Percentiles rank a stretch among this genome's conserved stretches.
Conservation (phyloP, 64 coral and sea anemone species). For the Acropora yongei region DNA sequence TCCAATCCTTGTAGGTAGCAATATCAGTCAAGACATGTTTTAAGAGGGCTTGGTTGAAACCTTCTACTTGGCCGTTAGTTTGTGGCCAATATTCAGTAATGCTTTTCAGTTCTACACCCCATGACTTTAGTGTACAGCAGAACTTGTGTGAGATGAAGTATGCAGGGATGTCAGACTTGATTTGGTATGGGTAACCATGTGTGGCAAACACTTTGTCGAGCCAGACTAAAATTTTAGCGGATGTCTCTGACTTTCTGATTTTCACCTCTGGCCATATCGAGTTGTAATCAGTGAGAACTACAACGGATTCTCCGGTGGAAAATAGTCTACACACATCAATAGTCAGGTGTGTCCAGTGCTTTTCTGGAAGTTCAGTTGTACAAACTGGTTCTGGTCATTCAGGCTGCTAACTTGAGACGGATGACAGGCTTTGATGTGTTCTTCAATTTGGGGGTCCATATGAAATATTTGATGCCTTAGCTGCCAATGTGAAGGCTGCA, state of each 20-base stretch:
- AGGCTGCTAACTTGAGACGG: conserved; percentile 27
- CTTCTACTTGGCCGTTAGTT: conserved; percentile 65
- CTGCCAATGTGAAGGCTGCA: conserved; percentile 54
- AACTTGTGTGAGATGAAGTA: conserved; percentile 69
- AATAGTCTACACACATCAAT: conserved; percentile 65
- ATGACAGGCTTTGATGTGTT: conserved; percentile 32
- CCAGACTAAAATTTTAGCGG: conserved; percentile 30
- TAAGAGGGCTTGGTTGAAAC: conserved; percentile 45
- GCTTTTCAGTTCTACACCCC: conserved; percentile 44
- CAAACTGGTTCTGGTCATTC: conserved; percentile 41
- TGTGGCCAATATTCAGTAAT: conserved; percentile 69
- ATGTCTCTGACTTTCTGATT: conserved; percentile 29
- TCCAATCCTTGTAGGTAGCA: conserved; percentile 18
- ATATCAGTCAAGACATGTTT: conserved; percentile 46
- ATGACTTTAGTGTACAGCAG: conserved; percentile 7
- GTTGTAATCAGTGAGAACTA: conserved; percentile 48
- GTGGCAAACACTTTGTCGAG: conserved; percentile 41
- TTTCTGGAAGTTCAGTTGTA: conserved; percentile 28
- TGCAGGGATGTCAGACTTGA: conserved; percentile 62
- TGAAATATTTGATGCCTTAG: conserved; percentile 27
- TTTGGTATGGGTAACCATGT: conserved; percentile 55
- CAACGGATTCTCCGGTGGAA: conserved; percentile 40
- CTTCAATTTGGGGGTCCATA: neutral
- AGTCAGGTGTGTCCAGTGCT: conserved; percentile 49
- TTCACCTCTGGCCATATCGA: conserved; percentile 47